Percentiles rank a stretch among this genome's conserved stretches.
Evolutionary conservation across 2,888 invertebrate species (phyloP).

Genomic region (Lepidocyrtinus sp.): DNA sequence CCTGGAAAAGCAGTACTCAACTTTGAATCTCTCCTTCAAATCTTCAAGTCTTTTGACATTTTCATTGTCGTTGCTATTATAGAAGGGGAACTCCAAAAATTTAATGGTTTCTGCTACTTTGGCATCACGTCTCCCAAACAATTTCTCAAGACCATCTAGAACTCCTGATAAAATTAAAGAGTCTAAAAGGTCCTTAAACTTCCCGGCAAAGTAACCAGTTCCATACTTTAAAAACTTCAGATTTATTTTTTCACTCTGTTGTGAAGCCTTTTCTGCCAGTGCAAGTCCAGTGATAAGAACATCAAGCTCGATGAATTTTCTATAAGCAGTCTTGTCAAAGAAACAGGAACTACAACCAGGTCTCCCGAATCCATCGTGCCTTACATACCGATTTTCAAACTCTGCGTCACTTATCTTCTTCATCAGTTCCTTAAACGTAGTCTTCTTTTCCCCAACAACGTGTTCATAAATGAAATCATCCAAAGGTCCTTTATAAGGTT

Average conservation of each 20-base stretch:
- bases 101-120: conserved; percentile 35
- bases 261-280: conserved; percentile 35
- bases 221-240: conserved; percentile 65
- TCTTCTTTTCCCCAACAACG: conserved; percentile 58
- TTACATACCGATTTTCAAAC: conserved; percentile 28
- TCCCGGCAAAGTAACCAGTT: conserved; percentile 61
- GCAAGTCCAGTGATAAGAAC: conserved; percentile 53
- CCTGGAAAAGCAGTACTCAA: conserved; percentile 32
- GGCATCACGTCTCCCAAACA: conserved; percentile 30
- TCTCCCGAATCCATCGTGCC: conserved; percentile 27
- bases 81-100: conserved; percentile 59
- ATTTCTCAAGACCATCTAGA: conserved; percentile 53
- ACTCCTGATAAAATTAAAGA: conserved; percentile 45
- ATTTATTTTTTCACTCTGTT: conserved; percentile 36
- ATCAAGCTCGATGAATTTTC: conserved; percentile 55
- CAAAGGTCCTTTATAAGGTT: conserved; percentile 35
- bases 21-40: conserved; percentile 27
- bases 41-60: conserved; percentile 18
- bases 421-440: conserved; percentile 31
- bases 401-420: not conserved
- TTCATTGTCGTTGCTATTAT: conserved; percentile 4
- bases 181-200: conserved; percentile 36
- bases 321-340: conserved; percentile 52
- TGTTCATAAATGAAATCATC: conserved; percentile 61
- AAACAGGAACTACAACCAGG: conserved; percentile 11